phyloP scores from a whole-genome alignment of 2,113 vertebrate genomes.

The Anarhynchus alexandrinus region DNA sequence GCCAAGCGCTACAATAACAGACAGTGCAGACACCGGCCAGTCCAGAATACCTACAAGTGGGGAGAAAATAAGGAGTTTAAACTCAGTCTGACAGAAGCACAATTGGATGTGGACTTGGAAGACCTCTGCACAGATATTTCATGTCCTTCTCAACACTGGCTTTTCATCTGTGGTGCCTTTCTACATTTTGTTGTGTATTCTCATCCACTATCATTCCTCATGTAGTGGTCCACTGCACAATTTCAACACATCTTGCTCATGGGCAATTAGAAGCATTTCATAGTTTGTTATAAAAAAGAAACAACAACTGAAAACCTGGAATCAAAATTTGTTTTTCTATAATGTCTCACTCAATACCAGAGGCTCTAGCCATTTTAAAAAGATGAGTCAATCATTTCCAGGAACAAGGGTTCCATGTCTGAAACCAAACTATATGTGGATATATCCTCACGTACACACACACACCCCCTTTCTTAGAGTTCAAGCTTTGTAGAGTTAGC shows the following conservation, averaged over 20 bases:
- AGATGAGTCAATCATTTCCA: accelerated
- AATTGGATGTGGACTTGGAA: background rate
- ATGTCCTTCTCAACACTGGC: background rate
- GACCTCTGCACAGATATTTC: background rate
- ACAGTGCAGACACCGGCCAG: background rate
- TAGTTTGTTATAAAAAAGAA: background rate
- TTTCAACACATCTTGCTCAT: background rate
- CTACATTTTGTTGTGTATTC: background rate
- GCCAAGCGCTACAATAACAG: background rate
- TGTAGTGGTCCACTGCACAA: background rate
- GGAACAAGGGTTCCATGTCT: background rate
- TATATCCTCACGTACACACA: background rate
- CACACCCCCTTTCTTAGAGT: accelerated
- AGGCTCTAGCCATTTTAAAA: background rate
- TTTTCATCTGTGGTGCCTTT: background rate
- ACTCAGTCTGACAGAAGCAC: background rate
- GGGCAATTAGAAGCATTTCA: background rate
- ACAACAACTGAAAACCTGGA: background rate
- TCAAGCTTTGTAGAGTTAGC: background rate
- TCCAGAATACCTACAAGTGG: background rate
- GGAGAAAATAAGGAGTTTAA: background rate
- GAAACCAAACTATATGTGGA: background rate
- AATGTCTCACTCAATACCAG: background rate
- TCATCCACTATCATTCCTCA: background rate
- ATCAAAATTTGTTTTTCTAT: background rate